Base-by-base conservation (phyloP, 1,140 invertebrate species). In the Amphibalanus amphitrite region DNA sequence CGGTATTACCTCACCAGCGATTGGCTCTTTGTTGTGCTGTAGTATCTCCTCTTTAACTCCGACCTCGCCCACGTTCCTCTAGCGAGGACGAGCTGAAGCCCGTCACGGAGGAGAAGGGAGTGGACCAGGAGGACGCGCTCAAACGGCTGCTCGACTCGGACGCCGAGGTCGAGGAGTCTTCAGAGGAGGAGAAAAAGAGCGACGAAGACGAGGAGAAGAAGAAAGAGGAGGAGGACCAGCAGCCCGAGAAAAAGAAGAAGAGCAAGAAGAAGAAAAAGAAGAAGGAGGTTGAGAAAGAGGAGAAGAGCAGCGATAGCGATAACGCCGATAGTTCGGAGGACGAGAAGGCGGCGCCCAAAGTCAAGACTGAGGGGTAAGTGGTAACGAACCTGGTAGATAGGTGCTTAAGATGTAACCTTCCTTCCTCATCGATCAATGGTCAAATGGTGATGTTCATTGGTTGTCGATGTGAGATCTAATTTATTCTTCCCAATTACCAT, bases 121-220 rank as follows among this genome's bases (percentile, higher is more conserved):
- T 85, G 20, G 83, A 82, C 75, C 81, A 85, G 73, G 94, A 97
- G 81, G 91, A 91, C 78, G 94, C 89, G 0, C 82, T 92, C 70
- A 85, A 88, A 74, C 91, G 93, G 79, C 83, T 97, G 25, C 84
- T 95, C 25, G 90, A 88, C 1, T 96, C 93, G 0, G 93, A 95
- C 76, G 92, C 93, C 69, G 89, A 90, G 23, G 91, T 94, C 59
- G 89, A 92, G 30, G 90, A 92, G 70, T 75, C 78, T 33, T 79
- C 82, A 78, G 78, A 83, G 30, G 78, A 82, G 71, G 80, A 84
- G 71, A 84, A 87, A 77, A 71, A 76, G 84, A 88, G 73, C 86
- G 88, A 78, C 81, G 75, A 73, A 76, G 76, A 74, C 47, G 65
- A 77, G 75, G 75, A 77, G 38, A 73, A 76, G 29, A 72, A 77